Base-by-base conservation (phyloP, 2,888 invertebrate species). In the Orgyia antiqua region DNA sequence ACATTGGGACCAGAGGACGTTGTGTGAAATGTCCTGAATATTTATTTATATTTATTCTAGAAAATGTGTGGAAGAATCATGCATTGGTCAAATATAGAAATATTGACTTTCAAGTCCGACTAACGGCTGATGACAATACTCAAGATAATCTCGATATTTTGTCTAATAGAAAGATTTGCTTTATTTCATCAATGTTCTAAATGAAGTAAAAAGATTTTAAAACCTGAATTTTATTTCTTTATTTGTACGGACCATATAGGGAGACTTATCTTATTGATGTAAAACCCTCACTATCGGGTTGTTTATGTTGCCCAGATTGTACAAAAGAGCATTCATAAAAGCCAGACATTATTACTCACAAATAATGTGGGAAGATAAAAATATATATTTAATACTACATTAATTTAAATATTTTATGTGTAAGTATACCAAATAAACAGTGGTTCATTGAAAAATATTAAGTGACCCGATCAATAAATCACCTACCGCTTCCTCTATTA, bases 401-500 rank as follows among this genome's bases (percentile, higher is more conserved):
- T 18, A 32, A 35, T 33, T 40, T 31, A 31, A 27, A 18, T 36
- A 24, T 37, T 29, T 27, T 47, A 42, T 50, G 34, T 42, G 18
- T 24, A 36, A 37, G 33, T 42, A 44, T 42, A 31, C n/a, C n/a
- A 33, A 45, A 46, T 46, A 56, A 55, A 58, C 52, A 53, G 45
- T 44, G 50, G 43, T 58, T 54, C 45, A 61, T 59, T 62, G 52
- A 58, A 67, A 59, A 60, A 58, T 48, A 60, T 54, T 43, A 59
- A 59, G 58, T 62, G 55, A 56, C 49, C 49, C 39, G 35, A 41
- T 51, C 63, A 41, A 68, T 69, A 66, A 69, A 69, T 69, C 68
- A 69, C 59, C 25, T 39, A 27, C 39, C 46, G 58, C 63, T 65
- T 62, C 65, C 62, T 62, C 65, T 61, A 52, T 76, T 73, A 68